Conservation (phyloP, 2,888 invertebrate species). For the Limenitis camilla region DNA sequence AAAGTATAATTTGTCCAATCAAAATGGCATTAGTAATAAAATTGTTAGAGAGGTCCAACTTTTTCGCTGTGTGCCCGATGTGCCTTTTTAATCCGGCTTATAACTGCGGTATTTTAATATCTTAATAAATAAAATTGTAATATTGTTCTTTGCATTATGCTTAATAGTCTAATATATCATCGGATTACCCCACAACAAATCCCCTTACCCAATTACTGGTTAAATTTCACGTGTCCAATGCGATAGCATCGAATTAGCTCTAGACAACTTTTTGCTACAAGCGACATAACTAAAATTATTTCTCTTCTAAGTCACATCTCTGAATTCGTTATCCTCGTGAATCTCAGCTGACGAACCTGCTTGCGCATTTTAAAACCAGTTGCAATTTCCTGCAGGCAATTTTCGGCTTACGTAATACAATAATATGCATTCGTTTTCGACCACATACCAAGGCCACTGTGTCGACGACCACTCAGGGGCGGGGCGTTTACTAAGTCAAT, state of each 20-base stretch:
- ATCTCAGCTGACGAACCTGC: constrained; percentile 34
- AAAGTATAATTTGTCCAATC: constrained; percentile 61
- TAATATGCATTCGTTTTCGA: constrained; percentile 54
- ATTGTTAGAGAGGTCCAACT: constrained; percentile 39
- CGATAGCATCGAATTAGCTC: constrained; percentile 18
- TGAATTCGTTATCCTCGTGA: constrained; percentile 30
- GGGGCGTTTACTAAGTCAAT: constrained; percentile 54
- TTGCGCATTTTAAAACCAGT: constrained; percentile 49
- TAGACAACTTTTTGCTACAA: constrained; percentile 18
- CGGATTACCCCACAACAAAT: constrained; percentile 17
- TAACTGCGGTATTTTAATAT: constrained; percentile 40
- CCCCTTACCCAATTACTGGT: constrained; percentile 24
- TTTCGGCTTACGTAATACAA: constrained; percentile 48
- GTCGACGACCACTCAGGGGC: constrained; percentile 48
- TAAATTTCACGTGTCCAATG: constrained; percentile 22
- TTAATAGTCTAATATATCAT: constrained; percentile 21
- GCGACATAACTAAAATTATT: constrained; percentile 12
- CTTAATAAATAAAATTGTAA: constrained; percentile 26
- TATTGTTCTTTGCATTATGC: constrained; percentile 6
- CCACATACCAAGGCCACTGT: constrained; percentile 42
- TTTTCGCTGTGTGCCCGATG: constrained; percentile 32
- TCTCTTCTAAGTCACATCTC: constrained; percentile 6
- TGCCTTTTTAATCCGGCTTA: constrained; percentile 38
- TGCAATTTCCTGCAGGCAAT: constrained; percentile 55
- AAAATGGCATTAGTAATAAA: constrained; percentile 60